These are phyloP conservation scores for Pandion haliaetus DNA, from an alignment of 2,113 vertebrate genomes.

Conservation along the genomic window DNA sequence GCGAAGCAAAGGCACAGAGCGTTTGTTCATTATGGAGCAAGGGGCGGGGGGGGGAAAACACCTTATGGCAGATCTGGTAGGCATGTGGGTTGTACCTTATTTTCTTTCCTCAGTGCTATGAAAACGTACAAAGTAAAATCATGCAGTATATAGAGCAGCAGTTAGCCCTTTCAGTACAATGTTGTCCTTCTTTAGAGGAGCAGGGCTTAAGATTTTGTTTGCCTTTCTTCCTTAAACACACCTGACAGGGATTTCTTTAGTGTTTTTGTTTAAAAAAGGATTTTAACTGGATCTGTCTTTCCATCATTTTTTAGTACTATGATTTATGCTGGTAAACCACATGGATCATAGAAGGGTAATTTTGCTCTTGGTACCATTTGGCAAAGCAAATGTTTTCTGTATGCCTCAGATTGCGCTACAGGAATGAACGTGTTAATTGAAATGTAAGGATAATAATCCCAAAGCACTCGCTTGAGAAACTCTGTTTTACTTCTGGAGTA, in stretches of 20 bases:
- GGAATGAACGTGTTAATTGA: background rate
- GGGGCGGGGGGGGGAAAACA: accelerated
- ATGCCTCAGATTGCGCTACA: background rate
- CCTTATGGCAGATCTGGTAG: background rate
- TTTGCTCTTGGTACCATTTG: background rate
- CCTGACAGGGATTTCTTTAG: background rate
- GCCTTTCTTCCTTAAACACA: background rate
- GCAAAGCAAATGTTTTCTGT: background rate
- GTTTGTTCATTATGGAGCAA: background rate
- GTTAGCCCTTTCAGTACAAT: background rate
- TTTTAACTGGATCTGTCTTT: constrained; percentile 30
- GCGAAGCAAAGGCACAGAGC: background rate
- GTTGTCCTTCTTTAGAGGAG: background rate
- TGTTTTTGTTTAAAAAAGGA: background rate
- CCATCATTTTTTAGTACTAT: background rate
- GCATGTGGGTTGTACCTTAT: background rate
- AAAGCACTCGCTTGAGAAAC: background rate
- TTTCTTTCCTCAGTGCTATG: background rate
- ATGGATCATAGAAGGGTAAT: background rate
- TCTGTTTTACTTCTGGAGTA: background rate
- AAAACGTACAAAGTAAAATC: background rate
- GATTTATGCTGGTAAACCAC: constrained; percentile 27
- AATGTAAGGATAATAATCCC: background rate
- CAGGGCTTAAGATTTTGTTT: background rate
- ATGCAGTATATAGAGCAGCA: background rate